Percentiles rank a stretch among this genome's conserved stretches.
These are phyloP conservation scores for Maccullochella peelii DNA, from an alignment of 2,113 vertebrate genomes.

Conservation along the genomic window DNA sequence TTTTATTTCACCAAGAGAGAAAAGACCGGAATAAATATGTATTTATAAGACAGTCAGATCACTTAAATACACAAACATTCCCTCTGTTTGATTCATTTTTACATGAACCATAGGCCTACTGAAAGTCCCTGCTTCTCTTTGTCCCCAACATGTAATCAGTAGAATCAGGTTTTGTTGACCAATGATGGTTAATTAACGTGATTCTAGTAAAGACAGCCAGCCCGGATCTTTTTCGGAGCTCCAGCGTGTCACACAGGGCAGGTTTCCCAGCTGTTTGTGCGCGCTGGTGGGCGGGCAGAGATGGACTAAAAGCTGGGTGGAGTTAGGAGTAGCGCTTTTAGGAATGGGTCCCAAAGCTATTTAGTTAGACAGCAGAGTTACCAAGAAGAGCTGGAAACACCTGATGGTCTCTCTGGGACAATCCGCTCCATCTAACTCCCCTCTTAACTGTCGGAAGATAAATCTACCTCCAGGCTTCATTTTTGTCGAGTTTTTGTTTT, in stretches of 20 bases:
- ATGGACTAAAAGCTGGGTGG: conserved; percentile 74
- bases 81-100: neutral
- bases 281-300: conserved; percentile 75
- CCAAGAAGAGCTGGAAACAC: conserved; percentile 80
- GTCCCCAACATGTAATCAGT: conserved; percentile 5
- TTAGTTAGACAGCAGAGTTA: conserved; percentile 82
- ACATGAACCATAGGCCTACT: neutral
- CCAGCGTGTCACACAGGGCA: conserved; percentile 45
- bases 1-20: neutral
- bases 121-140: neutral
- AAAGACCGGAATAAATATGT: neutral
- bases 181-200: conserved; percentile 32
- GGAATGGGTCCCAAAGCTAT: conserved; percentile 80
- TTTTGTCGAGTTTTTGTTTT: conserved; percentile 56
- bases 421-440: conserved; percentile 76
- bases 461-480: conserved; percentile 81
- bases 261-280: conserved; percentile 80
- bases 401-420: conserved; percentile 81
- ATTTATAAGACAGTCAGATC: neutral
- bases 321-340: conserved; percentile 78
- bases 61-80: neutral
- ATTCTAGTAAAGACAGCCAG: neutral
- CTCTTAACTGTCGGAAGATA: conserved; percentile 68
- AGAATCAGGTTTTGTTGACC: neutral
- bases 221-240: conserved; percentile 7